phyloP scores from a whole-genome alignment of 2,888 invertebrate species.

The Microdon myrmicae region DNA sequence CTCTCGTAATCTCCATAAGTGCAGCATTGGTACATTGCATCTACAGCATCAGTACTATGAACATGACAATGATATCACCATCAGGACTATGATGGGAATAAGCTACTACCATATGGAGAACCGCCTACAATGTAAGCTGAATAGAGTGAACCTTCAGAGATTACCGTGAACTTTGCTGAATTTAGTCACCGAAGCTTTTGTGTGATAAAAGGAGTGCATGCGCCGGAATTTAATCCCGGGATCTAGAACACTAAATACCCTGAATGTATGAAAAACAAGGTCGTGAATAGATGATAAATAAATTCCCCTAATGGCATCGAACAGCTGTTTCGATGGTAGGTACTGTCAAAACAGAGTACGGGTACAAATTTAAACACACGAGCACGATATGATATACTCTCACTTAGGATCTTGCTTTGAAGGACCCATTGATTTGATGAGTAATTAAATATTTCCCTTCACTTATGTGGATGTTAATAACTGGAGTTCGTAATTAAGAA shows the following conservation, averaged over 20 bases:
- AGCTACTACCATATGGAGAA: not conserved
- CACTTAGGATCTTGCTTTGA: no score
- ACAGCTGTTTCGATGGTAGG: slow-evolving; percentile 38
- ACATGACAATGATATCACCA: slow-evolving; percentile 30
- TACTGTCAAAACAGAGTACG: slow-evolving; percentile 21
- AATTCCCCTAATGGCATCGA: slow-evolving; percentile 35
- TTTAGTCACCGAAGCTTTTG: slow-evolving; percentile 18
- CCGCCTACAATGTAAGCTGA: slow-evolving; percentile 17
- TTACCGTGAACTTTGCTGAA: slow-evolving; percentile 24
- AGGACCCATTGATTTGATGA: no score
- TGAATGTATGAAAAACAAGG: slow-evolving; percentile 39
- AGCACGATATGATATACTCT: no score
- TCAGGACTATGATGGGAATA: not conserved
- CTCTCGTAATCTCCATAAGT: no score
- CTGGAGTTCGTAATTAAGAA: no score
- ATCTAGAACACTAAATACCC: slow-evolving; percentile 39
- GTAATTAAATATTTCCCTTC: no score
- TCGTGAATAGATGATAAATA: slow-evolving; percentile 36
- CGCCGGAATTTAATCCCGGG: slow-evolving; percentile 37
- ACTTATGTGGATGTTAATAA: no score
- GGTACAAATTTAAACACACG: no score
- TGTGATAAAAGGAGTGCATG: slow-evolving; percentile 7
- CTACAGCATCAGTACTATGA: no score
- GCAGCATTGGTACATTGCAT: no score
- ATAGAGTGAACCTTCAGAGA: slow-evolving; percentile 17